Evolutionary conservation across 37 sponge, comb jelly and placozoan genomes (phyloP).

Genomic region (Aphrocallistes beatrix): DNA sequence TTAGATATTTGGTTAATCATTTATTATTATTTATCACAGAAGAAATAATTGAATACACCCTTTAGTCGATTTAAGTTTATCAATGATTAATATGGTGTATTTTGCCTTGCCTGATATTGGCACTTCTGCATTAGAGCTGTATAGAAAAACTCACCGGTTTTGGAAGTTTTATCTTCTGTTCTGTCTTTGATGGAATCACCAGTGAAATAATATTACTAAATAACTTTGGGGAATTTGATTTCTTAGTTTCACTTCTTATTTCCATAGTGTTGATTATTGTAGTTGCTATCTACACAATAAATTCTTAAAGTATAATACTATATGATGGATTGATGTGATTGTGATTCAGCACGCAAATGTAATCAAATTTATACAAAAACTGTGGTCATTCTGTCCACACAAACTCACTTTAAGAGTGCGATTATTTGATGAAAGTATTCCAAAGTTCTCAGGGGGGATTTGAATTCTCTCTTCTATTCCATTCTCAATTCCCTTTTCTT

Average conservation of each 20-base stretch:
- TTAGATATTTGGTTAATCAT: too few relatives aligned
- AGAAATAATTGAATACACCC: too few relatives aligned
- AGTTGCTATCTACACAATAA: not conserved
- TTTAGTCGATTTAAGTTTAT: too few relatives aligned
- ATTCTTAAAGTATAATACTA: too few relatives aligned
- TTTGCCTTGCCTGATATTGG: too few relatives aligned
- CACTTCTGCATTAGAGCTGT: too few relatives aligned
- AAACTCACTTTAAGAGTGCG: not conserved
- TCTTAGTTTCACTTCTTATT: not conserved
- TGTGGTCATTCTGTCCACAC: too few relatives aligned
- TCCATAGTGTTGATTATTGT: not conserved
- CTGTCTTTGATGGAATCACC: not conserved
- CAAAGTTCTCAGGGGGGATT: not conserved
- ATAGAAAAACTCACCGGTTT: not conserved
- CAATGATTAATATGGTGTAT: too few relatives aligned
- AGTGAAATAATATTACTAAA: not conserved
- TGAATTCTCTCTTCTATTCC: not conserved
- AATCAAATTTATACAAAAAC: too few relatives aligned
- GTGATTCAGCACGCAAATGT: too few relatives aligned
- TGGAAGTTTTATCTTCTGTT: not conserved
- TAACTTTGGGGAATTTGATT: not conserved
- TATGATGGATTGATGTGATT: too few relatives aligned
- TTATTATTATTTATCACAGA: too few relatives aligned
- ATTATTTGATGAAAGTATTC: not conserved
- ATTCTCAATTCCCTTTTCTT: not conserved